Evolutionary conservation across 1,140 invertebrate species (phyloP), one percentile per base, ranked within the genome.

Genomic region (Hormaphis cornu): DNA sequence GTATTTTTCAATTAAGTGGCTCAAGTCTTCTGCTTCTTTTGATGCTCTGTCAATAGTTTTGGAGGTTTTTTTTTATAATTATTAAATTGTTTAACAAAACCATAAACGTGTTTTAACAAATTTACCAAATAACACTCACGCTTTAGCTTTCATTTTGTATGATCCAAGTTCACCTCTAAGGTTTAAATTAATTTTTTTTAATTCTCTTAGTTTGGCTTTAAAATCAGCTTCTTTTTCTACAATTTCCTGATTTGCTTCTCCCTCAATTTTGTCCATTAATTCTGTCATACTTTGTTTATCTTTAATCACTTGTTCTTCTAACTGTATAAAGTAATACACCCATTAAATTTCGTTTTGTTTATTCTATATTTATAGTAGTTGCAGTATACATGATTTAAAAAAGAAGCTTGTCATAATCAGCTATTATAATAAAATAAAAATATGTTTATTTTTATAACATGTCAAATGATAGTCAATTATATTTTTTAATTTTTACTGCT

Each of bases 11-110:
- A 88, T 79, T 74, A 88, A 83, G 72, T 84, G 80, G 75, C 86
- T 87, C 56, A 88, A 82, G 72, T 87, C 87, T 48, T 90, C 88
- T 18, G 87, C 84, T 73, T 90, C 87, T 73, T 84, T 87, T 72
- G 85, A 82, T 3, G 84, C 81, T 0, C 73, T 74, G 48, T 33
- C 7, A 50, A 50, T 44, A 44, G n/a, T n/a, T n/a, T n/a, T n/a
- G n/a, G n/a, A n/a, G n/a, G n/a, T n/a, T n/a, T n/a, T n/a, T 18
- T 44, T 4, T 26, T 35, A 4, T 56, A 20, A 46, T 66, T 14
- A 16, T 20, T 12, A 7, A 20, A 3, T 8, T 14, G 9, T 12
- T 53, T 12, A 14, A 53, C 10, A 53, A 53, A 53, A 53, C 4
- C 7, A 53, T 12, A 53, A 30, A 28, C 54, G 46, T 52, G 20